Base-by-base conservation (phyloP, 2,113 vertebrate species). In the Tiliqua scincoides region DNA sequence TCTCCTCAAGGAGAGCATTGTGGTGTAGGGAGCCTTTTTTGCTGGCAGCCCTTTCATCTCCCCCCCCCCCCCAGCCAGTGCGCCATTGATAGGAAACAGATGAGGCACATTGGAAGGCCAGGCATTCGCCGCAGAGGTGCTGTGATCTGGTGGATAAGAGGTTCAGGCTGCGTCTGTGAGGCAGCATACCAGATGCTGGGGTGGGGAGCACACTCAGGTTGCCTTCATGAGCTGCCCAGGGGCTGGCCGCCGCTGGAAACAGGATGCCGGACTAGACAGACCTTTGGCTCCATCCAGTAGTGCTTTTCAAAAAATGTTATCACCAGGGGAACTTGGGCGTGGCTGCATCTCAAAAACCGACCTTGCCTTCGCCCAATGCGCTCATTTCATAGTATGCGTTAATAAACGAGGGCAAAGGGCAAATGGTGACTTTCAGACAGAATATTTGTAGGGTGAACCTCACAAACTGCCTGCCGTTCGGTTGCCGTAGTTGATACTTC, bases 1-100 rank as follows among this genome's bases (percentile, higher is more conserved):
- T 65, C 85, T 48, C 77, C 21, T 86, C 85, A 86, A 86, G 70
- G 78, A 81, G 68, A 21, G 78, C 85, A 81, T 86, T 86, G 85
- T 86, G 74, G 70, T 30, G 73, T 6, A 86, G 57, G 23, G 77
- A 73, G 68, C 57, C 68, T 63, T 48, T 79, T 35, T 23, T 30
- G 48, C 65, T 40, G 14, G 21, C 85, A 52, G 8, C 3, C 85
- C 68, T 86, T 81, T 86, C 85, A 86, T 81, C 85, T 52, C 54
- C 77, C 23, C 43, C 40, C 74, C 85, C 27, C 54, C 77, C 23
- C 43, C 40, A 86, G 77, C 70, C 67, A 73, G 52, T 25, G 67
- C 85, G 40, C 54, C 54, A 79, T 48, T 74, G 85, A 86, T 86
- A 74, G 40, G 59, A 86, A 86, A 63, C 85, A 86, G 85, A 81